Base-by-base conservation (phyloP, 2,113 vertebrate species). In the Ceyx margarethae region DNA sequence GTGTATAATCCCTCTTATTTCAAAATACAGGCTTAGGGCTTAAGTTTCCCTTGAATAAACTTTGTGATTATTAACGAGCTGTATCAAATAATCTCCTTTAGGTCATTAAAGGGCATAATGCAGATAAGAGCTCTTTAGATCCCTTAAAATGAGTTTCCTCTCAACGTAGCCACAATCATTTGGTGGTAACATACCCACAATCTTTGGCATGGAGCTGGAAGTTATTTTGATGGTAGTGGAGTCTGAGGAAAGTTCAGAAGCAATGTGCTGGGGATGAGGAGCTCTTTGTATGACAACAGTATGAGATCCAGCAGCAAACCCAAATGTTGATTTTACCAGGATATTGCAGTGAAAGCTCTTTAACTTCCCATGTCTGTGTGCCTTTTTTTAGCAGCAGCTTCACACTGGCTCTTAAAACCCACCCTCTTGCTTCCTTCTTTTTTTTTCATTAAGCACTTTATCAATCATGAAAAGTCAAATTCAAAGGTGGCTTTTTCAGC, bases 341-440 rank as follows among this genome's bases (percentile, higher is more conserved):
- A 71, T 22, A 3, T 43, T 88, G 65, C 53, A 65, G 73, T 50
- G 66, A 84, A 91, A 85, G 42, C n/a, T 85, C 40, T 89, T 37
- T 22, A 35, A 53, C 64, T 75, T 92, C 85, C 79, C 51, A 6
- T 58, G 46, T 65, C 84, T 90, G 74, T 1, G 0, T 77, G 67
- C 40, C 40, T 71, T 90, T 93, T 94, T 80, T 73, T 74, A 94
- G 65, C 56, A 74, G 74, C 67, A 72, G 46, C n/a, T 42, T 89
- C 51, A 15, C 62, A 26, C 33, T 0, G 0, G 18, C 53, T 92
- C 26, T 46, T 69, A 16, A 76, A 93, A 71, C 57, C 51, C 42
- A 10, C 22, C 6, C 12, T 93, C 17, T n/a, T 74, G 11, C 13
- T 68, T 96, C 76, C 42, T 73, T 28, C 53, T 85, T 56, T 87